Conservation (phyloP, 2,888 invertebrate species). For the Rhagophthalmus giganteus region DNA sequence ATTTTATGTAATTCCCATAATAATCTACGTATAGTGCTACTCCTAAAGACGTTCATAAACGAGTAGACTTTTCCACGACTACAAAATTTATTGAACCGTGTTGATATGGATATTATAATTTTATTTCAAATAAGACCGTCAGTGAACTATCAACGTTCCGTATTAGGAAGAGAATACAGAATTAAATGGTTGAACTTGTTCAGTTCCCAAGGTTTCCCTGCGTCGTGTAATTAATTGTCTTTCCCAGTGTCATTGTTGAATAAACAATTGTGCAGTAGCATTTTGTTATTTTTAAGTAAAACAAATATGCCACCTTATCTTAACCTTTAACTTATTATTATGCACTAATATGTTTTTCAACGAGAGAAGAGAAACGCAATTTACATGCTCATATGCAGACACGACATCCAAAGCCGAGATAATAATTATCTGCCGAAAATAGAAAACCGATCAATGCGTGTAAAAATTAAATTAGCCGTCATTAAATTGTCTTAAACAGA, state of each 20-base stretch:
- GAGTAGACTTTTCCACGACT: neutral
- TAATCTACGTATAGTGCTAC: too few relatives aligned
- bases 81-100: neutral
- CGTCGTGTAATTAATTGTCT: neutral
- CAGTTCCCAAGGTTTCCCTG: constrained; percentile 1
- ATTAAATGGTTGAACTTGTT: constrained; percentile 1
- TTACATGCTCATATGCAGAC: too few relatives aligned
- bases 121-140: neutral
- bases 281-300: neutral
- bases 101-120: neutral
- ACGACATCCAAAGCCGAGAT: too few relatives aligned
- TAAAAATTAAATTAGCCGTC: too few relatives aligned
- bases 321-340: neutral
- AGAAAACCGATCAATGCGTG: too few relatives aligned
- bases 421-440: too few relatives aligned
- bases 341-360: neutral
- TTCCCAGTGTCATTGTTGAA: constrained; percentile 12
- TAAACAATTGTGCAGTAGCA: constrained; percentile 3
- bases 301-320: neutral
- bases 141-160: neutral
- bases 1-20: too few relatives aligned
- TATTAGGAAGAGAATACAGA: neutral
- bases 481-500: too few relatives aligned
- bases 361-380: neutral
- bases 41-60: too few relatives aligned